phyloP scores from a whole-genome alignment of 2,888 invertebrate species.

The Pandemis corylana region DNA sequence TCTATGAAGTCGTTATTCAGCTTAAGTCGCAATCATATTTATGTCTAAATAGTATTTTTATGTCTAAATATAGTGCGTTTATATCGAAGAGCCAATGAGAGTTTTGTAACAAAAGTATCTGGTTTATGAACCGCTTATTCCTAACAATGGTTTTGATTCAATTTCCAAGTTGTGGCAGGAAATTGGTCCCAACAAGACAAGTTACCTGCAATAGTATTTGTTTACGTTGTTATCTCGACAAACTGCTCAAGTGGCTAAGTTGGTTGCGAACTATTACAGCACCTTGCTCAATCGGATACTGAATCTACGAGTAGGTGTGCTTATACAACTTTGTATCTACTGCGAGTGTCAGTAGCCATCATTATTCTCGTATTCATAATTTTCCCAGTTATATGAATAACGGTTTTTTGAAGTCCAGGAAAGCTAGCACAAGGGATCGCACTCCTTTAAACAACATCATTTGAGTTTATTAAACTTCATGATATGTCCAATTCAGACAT shows the following conservation, averaged over 20 bases:
- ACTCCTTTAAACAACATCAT: too few species aligned
- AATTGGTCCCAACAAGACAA: conserved; percentile 16
- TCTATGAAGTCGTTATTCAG: too few species aligned
- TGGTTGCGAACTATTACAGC: conserved; percentile 25
- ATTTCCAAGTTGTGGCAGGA: conserved; percentile 28
- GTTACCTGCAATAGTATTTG: conserved; percentile 32
- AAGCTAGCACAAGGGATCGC: too few species aligned
- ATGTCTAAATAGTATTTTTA: too few species aligned
- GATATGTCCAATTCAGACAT: too few species aligned
- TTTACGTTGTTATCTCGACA: conserved; percentile 25
- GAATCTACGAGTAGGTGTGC: neutral
- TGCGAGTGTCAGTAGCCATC: neutral
- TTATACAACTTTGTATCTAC: neutral
- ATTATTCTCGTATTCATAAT: neutral
- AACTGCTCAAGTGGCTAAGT: conserved; percentile 17
- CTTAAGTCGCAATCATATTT: too few species aligned
- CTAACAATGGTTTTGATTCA: conserved; percentile 19
- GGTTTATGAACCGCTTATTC: neutral
- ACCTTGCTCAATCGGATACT: conserved; percentile 17
- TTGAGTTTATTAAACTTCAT: too few species aligned
- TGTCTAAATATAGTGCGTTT: too few species aligned
- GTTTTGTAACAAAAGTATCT: neutral
- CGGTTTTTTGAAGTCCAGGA: too few species aligned
- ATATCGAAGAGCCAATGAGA: neutral
- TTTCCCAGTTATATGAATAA: neutral